phyloP scores from a whole-genome alignment of 2,797 vertebrate species.

The Oryzias sinensis region DNA sequence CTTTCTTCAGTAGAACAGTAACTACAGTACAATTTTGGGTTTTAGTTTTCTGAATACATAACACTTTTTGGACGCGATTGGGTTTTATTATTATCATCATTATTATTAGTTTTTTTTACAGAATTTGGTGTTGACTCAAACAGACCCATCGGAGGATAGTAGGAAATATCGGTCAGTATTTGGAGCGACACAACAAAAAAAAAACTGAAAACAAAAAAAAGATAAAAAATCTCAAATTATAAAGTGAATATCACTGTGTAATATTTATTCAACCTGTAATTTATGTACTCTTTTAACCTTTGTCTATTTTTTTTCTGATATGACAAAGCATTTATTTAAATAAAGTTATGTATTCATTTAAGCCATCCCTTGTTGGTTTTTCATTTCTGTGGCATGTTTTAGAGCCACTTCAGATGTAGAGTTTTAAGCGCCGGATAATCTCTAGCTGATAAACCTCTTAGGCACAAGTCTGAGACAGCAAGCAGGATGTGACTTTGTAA shows the following conservation, averaged over 20 bases:
- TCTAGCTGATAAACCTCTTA: slow-evolving; percentile 71
- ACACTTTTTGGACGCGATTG: slow-evolving; percentile 81
- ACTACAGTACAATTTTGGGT: slow-evolving; percentile 77
- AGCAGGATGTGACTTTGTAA: slow-evolving; percentile 75
- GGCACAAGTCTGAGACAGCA: slow-evolving; percentile 64
- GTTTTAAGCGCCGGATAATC: slow-evolving; percentile 62
- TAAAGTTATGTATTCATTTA: slow-evolving; percentile 99
- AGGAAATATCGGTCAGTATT: slow-evolving; percentile 89
- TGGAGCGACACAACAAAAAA: slow-evolving; percentile 87
- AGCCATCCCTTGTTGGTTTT: slow-evolving; percentile 27
- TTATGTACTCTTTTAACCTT: slow-evolving; percentile 99
- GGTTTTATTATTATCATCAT: not conserved
- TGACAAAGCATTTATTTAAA: slow-evolving; percentile 99
- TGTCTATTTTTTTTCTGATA: slow-evolving; percentile 92
- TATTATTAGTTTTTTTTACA: slow-evolving; percentile 51
- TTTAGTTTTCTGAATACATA: slow-evolving; percentile 76
- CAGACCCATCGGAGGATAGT: slow-evolving; percentile 80
- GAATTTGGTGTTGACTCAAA: slow-evolving; percentile 83
- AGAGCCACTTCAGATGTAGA: slow-evolving; percentile 39
- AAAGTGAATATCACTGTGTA: slow-evolving; percentile 99
- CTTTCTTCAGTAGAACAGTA: slow-evolving; percentile 77
- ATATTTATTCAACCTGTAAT: slow-evolving; percentile 99
- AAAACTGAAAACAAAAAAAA: slow-evolving; percentile 70
- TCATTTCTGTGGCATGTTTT: slow-evolving; percentile 27
- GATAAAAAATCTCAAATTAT: slow-evolving; percentile 84